Evolutionary conservation across 2,113 vertebrate genomes (phyloP).

Genomic region (Equus przewalskii): DNA sequence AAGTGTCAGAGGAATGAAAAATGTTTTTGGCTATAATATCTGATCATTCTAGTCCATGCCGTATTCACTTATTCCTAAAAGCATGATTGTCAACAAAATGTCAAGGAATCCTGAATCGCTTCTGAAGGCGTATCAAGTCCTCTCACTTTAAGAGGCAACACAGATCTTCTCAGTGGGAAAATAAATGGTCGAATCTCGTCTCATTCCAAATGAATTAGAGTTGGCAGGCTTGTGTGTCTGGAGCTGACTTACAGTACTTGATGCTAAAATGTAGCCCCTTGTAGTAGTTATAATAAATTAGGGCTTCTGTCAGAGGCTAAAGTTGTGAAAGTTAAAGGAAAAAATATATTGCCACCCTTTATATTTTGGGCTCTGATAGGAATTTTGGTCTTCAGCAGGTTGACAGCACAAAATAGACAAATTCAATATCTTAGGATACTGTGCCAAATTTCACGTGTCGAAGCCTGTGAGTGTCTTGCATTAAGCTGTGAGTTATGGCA

Average conservation of each 20-base stretch:
- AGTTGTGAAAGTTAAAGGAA: slow-evolving; percentile 73
- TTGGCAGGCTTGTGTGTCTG: slow-evolving; percentile 67
- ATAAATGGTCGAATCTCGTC: slow-evolving; percentile 40
- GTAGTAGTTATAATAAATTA: slow-evolving; percentile 81
- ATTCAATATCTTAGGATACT: slow-evolving; percentile 74
- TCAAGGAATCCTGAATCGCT: not conserved
- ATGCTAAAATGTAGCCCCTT: slow-evolving; percentile 75
- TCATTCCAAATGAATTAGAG: slow-evolving; percentile 75
- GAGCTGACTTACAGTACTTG: slow-evolving; percentile 50
- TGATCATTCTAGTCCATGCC: not conserved
- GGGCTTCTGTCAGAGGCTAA: slow-evolving; percentile 67
- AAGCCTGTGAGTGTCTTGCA: slow-evolving; percentile 58
- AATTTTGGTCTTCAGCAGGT: slow-evolving; percentile 74
- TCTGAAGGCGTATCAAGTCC: slow-evolving; percentile 43
- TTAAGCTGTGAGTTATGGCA: slow-evolving; percentile 79
- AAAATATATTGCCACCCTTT: slow-evolving; percentile 68
- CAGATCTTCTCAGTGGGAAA: slow-evolving; percentile 64
- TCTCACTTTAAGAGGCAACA: slow-evolving; percentile 69
- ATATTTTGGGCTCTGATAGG: slow-evolving; percentile 71
- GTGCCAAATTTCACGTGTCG: slow-evolving; percentile 70
- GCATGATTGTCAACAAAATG: slow-evolving; percentile 46
- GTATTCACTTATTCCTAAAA: not conserved
- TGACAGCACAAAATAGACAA: slow-evolving; percentile 82
- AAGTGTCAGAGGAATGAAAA: not conserved
- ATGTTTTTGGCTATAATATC: not conserved